phyloP scores from a whole-genome alignment of 92 coral and sea anemone species.

The Bergia puertoricense region DNA sequence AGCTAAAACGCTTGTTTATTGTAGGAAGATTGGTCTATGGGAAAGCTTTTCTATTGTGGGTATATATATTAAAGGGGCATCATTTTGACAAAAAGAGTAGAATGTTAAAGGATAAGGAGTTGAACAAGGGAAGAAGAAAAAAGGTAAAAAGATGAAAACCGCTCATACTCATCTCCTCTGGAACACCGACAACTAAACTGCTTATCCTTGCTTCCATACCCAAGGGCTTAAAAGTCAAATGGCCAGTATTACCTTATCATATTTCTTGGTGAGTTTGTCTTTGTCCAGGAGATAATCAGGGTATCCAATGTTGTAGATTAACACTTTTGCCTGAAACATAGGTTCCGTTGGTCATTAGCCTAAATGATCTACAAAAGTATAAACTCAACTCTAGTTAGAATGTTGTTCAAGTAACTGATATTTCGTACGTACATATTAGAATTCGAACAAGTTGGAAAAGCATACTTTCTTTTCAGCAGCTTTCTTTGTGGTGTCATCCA shows the following conservation, averaged over 20 bases:
- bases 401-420: not conserved
- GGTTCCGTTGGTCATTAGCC: not conserved
- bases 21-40: too few relatives aligned
- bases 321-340: conserved; percentile 24
- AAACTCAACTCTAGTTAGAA: not conserved
- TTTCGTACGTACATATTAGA: not conserved
- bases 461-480: conserved; percentile 34
- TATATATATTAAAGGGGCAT: too few relatives aligned
- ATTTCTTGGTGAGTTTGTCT: conserved; percentile 30
- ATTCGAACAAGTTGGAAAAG: not conserved
- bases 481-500: conserved; percentile 27
- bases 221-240: not conserved
- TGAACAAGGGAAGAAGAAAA: too few relatives aligned
- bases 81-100: too few relatives aligned
- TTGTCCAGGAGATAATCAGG: conserved; percentile 30
- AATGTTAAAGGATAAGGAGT: too few relatives aligned
- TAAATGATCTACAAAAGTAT: not conserved
- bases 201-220: not conserved
- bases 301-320: conserved; percentile 34
- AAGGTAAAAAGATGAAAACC: too few relatives aligned
- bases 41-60: too few relatives aligned
- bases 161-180: too few relatives aligned
- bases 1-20: too few relatives aligned
- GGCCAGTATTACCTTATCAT: not conserved
- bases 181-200: not conserved